These are phyloP conservation scores for Tenthredo amoena DNA, from an alignment of 2,888 invertebrate species.

Conservation along the genomic window DNA sequence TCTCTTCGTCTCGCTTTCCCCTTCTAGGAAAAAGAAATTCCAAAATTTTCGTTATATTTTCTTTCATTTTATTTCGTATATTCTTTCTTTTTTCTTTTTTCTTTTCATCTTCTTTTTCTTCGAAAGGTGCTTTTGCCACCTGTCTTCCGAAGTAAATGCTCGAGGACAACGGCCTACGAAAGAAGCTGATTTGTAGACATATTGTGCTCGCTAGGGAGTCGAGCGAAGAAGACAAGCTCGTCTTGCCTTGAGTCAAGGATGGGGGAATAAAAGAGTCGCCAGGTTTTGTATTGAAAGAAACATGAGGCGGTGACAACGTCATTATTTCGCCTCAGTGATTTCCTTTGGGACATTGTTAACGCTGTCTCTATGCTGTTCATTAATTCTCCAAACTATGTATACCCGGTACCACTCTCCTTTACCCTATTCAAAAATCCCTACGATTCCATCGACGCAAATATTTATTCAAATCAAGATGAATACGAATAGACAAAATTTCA, in stretches of 20 bases:
- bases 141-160: neutral
- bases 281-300: constrained; percentile 54
- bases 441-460: too few relatives aligned
- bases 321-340: constrained; percentile 63
- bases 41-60: neutral
- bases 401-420: neutral
- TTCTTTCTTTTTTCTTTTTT: neutral
- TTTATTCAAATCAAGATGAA: neutral
- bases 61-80: neutral
- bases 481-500: too few relatives aligned
- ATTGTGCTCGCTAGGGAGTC: constrained; percentile 35
- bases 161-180: constrained; percentile 24
- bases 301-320: constrained; percentile 60
- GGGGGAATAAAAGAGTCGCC: constrained; percentile 9
- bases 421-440: neutral
- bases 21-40: neutral
- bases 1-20: too few relatives aligned
- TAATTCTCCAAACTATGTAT: constrained; percentile 36
- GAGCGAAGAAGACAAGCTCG: constrained; percentile 19
- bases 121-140: neutral
- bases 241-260: neutral
- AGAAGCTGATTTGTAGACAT: constrained; percentile 44
- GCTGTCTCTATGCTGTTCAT: constrained; percentile 47
- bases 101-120: neutral
- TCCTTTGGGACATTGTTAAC: constrained; percentile 64